Evolutionary conservation across 2,888 invertebrate species (phyloP).

Genomic region (Ophioninae sp.): DNA sequence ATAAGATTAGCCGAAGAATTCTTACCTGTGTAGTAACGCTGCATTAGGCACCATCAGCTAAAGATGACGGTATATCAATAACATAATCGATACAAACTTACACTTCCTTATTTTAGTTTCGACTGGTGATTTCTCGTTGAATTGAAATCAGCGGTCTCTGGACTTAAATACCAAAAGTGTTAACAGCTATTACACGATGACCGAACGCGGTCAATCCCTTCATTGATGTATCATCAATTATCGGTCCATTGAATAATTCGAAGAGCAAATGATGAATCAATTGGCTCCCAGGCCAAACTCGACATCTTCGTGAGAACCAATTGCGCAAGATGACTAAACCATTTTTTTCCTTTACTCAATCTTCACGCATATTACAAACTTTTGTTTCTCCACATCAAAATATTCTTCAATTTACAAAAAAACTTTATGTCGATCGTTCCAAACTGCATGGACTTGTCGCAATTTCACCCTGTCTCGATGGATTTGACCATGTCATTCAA

Average conservation of each 20-base stretch:
- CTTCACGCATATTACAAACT: not conserved
- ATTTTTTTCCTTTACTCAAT: not conserved
- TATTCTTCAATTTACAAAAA: not conserved
- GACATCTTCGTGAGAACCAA: not conserved
- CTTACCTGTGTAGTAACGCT: not conserved
- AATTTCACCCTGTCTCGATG: too few relatives aligned
- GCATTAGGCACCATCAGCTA: not conserved
- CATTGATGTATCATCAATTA: not conserved
- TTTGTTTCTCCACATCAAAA: not conserved
- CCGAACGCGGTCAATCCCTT: not conserved
- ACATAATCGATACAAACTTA: not conserved
- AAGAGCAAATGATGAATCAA: constrained; percentile 14
- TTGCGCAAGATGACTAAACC: not conserved
- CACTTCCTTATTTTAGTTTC: not conserved
- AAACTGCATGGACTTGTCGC: too few relatives aligned
- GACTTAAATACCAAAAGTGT: not conserved
- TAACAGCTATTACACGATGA: not conserved
- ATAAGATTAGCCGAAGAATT: not conserved
- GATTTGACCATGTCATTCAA: too few relatives aligned
- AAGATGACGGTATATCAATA: not conserved
- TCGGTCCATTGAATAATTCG: constrained; percentile 6
- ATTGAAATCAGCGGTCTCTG: not conserved
- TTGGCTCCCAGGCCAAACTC: not conserved
- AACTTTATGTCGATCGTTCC: not conserved
- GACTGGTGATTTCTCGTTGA: not conserved